Evolutionary conservation across 1,140 invertebrate species (phyloP).

Genomic region (Orius insidiosus): DNA sequence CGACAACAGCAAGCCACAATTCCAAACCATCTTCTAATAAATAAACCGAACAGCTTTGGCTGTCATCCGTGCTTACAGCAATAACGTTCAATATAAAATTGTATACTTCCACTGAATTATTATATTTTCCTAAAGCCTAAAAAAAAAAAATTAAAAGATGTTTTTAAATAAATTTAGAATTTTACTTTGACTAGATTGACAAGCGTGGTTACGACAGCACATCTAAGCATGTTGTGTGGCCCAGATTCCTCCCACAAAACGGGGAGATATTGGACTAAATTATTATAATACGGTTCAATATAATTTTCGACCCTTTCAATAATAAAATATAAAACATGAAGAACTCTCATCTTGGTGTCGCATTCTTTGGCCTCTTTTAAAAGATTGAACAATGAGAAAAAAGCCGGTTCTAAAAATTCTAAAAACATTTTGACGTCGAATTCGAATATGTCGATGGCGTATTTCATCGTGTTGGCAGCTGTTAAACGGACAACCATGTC

Average conservation of each 20-base stretch:
- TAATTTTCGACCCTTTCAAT: conserved; percentile 65
- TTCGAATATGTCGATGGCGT: conserved; percentile 80
- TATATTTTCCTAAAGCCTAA: conserved; percentile 43
- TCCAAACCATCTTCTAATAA: conserved; percentile 82
- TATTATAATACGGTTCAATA: conserved; percentile 47
- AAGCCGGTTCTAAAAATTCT: conserved; percentile 58
- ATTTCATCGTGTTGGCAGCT: conserved; percentile 55
- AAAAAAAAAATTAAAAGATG: conserved; percentile 18
- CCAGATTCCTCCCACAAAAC: conserved; percentile 72
- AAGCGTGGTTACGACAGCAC: conserved; percentile 74
- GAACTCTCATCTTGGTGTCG: conserved; percentile 86
- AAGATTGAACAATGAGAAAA: conserved; percentile 62
- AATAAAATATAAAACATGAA: conserved; percentile 77
- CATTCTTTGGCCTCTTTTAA: conserved; percentile 77
- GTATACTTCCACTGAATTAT: conserved; percentile 32
- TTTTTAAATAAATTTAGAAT: not conserved
- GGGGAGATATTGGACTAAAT: conserved; percentile 67
- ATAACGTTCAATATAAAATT: conserved; percentile 61
- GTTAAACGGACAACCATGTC: conserved; percentile 74
- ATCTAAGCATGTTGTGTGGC: conserved; percentile 77
- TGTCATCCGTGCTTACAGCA: conserved; percentile 58
- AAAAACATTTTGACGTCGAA: conserved; percentile 73
- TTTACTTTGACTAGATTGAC: conserved; percentile 58
- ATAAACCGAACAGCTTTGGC: conserved; percentile 67
- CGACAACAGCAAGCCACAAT: conserved; percentile 69